A percentile compares a stretch with the other conserved stretches of the same genome.
Evolutionary conservation across 2,113 vertebrate species (phyloP).

Genomic region (Chaetorhynchus papuensis): DNA sequence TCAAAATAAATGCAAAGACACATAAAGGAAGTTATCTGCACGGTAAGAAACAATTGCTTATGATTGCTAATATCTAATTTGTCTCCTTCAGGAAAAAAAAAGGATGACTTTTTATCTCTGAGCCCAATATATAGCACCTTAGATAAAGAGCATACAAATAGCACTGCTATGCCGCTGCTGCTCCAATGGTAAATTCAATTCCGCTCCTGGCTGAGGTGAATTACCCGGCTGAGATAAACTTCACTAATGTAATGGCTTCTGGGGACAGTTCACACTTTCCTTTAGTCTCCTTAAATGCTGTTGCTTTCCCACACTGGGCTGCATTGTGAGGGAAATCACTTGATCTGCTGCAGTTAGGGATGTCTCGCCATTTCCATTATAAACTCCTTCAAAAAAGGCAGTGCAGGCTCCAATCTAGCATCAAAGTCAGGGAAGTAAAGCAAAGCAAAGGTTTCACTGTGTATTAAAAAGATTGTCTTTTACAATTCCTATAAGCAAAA

Average conservation of each 20-base stretch:
- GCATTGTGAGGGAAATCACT: background rate
- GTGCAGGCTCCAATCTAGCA: background rate
- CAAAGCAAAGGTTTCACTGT: background rate
- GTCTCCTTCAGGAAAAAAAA: background rate
- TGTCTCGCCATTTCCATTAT: slow-evolving; percentile 5
- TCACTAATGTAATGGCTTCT: slow-evolving; percentile 36
- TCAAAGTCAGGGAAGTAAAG: background rate
- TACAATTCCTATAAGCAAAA: background rate
- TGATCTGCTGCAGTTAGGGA: slow-evolving; percentile 31
- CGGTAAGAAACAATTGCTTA: background rate
- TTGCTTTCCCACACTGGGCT: slow-evolving; percentile 6
- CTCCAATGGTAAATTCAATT: slow-evolving; percentile 31
- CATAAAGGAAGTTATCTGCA: background rate
- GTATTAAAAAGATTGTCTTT: background rate
- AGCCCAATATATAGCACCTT: background rate
- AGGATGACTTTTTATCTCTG: slow-evolving; percentile 14
- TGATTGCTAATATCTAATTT: slow-evolving; percentile 41
- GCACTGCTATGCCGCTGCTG: background rate
- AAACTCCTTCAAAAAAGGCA: background rate
- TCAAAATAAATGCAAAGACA: background rate
- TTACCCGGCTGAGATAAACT: slow-evolving; percentile 51
- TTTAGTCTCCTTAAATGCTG: slow-evolving; percentile 10
- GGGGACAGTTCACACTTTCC: slow-evolving; percentile 29
- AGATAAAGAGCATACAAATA: background rate
- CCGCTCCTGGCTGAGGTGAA: background rate